Conservation (phyloP, 1,140 invertebrate species). For the Heliconius eleuchia region DNA sequence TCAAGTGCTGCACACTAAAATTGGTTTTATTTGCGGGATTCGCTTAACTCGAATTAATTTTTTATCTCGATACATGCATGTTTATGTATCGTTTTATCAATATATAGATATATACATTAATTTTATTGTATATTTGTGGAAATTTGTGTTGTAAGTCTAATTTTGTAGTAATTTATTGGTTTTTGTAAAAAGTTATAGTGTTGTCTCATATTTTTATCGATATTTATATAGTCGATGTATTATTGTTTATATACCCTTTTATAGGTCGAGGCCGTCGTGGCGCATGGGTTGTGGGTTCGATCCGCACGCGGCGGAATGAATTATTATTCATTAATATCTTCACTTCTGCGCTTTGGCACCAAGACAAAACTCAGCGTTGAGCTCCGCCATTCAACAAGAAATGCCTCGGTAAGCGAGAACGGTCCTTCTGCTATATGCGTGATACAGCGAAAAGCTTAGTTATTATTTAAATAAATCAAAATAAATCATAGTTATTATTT, state of each 20-base stretch:
- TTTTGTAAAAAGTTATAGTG: neutral
- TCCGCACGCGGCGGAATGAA: too few species aligned
- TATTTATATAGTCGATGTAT: too few species aligned
- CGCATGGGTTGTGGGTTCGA: too few species aligned
- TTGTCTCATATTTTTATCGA: neutral
- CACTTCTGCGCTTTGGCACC: too few species aligned
- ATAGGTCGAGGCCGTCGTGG: too few species aligned
- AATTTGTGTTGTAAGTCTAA: neutral
- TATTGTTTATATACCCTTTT: too few species aligned
- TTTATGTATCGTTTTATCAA: conserved; percentile 3
- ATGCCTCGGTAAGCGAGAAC: too few species aligned
- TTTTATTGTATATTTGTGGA: neutral
- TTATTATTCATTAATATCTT: too few species aligned
- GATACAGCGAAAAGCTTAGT: too few species aligned
- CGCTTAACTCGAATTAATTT: conserved; percentile 20
- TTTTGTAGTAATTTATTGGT: neutral
- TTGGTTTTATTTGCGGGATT: conserved; percentile 38
- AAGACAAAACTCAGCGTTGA: too few species aligned
- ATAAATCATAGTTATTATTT: neutral
- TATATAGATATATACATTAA: neutral
- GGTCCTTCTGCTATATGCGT: too few species aligned
- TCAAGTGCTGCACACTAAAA: conserved; percentile 33
- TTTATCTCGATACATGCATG: conserved; percentile 5
- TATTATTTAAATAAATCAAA: neutral
- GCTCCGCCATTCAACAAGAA: too few species aligned